phyloP scores from a whole-genome alignment of 1,140 invertebrate species.

The Macrotrachela quadricornifera region DNA sequence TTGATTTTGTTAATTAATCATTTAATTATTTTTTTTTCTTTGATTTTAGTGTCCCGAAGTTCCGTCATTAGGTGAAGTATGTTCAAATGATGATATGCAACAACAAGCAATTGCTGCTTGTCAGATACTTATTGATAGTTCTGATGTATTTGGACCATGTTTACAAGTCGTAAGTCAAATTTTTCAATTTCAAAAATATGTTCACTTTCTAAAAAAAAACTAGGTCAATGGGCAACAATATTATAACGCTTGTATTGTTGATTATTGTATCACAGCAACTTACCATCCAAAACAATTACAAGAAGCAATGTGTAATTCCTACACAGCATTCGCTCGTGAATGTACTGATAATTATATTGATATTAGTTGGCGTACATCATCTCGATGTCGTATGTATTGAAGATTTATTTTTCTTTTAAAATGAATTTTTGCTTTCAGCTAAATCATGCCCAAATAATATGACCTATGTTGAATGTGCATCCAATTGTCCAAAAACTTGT shows the following conservation, averaged over 20 bases:
- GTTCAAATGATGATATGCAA: neutral
- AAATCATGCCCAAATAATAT: constrained; percentile 32
- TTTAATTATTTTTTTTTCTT: neutral
- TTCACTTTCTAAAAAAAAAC: too few species aligned
- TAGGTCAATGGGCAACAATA: too few species aligned
- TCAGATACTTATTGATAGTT: neutral
- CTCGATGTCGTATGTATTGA: constrained; percentile 39
- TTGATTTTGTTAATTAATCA: neutral
- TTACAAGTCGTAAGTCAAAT: too few species aligned
- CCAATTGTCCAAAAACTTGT: constrained; percentile 51
- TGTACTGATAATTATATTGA: constrained; percentile 43
- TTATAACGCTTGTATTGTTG: constrained; percentile 50
- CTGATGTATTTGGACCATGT: too few species aligned
- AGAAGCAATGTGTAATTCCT: constrained; percentile 47
- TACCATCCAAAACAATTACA: neutral
- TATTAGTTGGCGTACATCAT: constrained; percentile 46
- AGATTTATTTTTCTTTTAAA: too few species aligned
- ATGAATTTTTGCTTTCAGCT: too few species aligned
- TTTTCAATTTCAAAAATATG: too few species aligned
- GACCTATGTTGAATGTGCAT: constrained; percentile 49
- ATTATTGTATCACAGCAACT: constrained; percentile 47
- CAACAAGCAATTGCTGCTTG: neutral
- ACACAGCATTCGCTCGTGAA: constrained; percentile 51
- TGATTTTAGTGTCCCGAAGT: neutral
- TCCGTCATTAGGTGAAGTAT: neutral